These are phyloP conservation scores for Pygoscelis antarcticus DNA, from an alignment of 2,113 vertebrate genomes.

Conservation along the genomic window DNA sequence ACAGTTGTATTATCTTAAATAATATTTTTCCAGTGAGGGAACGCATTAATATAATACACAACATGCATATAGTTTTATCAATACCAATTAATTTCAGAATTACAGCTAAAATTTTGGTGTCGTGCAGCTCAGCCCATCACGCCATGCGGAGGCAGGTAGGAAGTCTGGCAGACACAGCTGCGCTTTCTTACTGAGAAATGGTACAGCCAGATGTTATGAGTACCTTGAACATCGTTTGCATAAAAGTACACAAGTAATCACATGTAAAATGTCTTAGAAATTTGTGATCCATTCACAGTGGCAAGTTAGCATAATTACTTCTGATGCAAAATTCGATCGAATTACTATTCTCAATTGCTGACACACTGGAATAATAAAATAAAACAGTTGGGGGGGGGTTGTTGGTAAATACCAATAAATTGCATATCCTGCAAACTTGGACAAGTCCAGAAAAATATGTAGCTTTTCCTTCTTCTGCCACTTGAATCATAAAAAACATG, in stretches of 20 bases:
- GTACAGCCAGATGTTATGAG: background rate
- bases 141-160: background rate
- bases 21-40: conserved; percentile 2
- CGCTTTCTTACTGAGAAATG: background rate
- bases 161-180: background rate
- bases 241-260: background rate
- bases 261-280: background rate
- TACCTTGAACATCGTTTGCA: background rate
- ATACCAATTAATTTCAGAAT: background rate
- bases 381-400: background rate
- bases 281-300: background rate
- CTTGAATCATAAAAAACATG: background rate
- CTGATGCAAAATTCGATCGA: background rate
- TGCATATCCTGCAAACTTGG: background rate
- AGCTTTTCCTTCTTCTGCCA: background rate
- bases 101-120: background rate
- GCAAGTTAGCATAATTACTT: background rate
- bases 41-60: background rate
- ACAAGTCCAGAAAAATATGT: background rate
- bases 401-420: background rate
- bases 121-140: background rate
- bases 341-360: background rate
- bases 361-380: background rate
- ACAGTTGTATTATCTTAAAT: background rate
- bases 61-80: background rate